Evolutionary conservation across 2,888 invertebrate genomes (phyloP), one percentile per base, ranked within the genome.

Genomic region (Therioaphis trifolii): DNA sequence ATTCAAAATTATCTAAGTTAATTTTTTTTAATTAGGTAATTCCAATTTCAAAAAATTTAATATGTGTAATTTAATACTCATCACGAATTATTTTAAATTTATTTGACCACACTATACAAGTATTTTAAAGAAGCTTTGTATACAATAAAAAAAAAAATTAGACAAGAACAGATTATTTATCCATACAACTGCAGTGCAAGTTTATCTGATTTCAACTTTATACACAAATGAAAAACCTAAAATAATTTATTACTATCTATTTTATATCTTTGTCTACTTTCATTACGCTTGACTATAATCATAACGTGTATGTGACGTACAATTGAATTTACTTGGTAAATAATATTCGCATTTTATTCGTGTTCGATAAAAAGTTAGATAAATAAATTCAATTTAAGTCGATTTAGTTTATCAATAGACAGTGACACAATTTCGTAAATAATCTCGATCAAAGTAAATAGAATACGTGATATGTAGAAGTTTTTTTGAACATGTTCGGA

Each of bases 221-320:
- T 69, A 69, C 24, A 69, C n/a, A 35, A 69, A 69, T 46, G 24
- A 43, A 69, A 46, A 43, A 21, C 43, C 24, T 46, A 15, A 43
- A 14, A 69, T 43, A 69, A 69, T 69, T 43, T 69, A 69, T 69
- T 69, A 9, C 35, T 66, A 29, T 66, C 21, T 66, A 40, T 40
- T 40, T 14, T 18, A 9, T 24, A 15, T 69, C 2, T 18, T 69
- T 69, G 21, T 69, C 27, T 63, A 14, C 43, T 15, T 43, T 69
- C 24, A 9, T 46, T 69, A 46, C 43, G 40, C 24, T 46, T 24
- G 15, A 43, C 24, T 15, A 24, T 24, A 24, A 69, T 69, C 69
- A 43, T 24, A 46, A 24, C 43, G 14, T 43, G 29, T 18, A 0
- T 29, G 35, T 18, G 15, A 7, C n/a, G 9, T 63, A n/a, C 55